These are phyloP conservation scores for Labeo rohita DNA, from an alignment of 2,113 vertebrate species.

Conservation along the genomic window DNA sequence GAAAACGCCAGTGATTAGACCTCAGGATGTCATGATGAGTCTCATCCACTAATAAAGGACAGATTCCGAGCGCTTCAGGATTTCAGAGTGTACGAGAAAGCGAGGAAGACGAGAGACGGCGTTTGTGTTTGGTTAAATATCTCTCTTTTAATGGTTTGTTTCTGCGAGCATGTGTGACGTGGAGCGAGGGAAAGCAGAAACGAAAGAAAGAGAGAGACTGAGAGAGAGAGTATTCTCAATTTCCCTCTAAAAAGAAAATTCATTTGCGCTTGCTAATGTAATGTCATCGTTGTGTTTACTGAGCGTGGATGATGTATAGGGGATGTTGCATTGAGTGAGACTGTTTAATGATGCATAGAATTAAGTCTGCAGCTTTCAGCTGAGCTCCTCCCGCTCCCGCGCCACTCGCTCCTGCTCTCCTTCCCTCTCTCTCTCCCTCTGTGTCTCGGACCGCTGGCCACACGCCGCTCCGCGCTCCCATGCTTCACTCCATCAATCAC, in stretches of 20 bases:
- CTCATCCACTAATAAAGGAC: no score
- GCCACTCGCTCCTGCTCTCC: conserved; percentile 55
- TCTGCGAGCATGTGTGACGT: conserved; percentile 60
- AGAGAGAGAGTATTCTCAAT: conserved; percentile 90
- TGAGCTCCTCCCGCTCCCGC: conserved; percentile 83
- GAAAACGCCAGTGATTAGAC: no score
- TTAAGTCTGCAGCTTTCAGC: conserved; percentile 97
- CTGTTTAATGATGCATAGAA: conserved; percentile 99
- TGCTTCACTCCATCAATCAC: conserved; percentile 82
- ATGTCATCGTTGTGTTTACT: conserved; percentile 97
- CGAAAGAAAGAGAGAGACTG: conserved; percentile 62
- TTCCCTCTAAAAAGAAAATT: conserved; percentile 98
- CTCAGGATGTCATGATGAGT: no score
- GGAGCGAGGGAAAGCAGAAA: conserved; percentile 55
- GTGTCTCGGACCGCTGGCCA: conserved; percentile 79
- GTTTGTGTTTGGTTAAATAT: conserved; percentile 78
- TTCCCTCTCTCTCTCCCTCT: conserved; percentile 58
- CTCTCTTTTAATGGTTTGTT: conserved; percentile 72
- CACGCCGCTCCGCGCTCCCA: conserved; percentile 77
- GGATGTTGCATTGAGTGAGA: conserved; percentile 94
- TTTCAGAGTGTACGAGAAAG: conserved; percentile 22
- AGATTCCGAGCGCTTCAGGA: background rate
- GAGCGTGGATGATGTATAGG: conserved; percentile 99
- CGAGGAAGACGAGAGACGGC: conserved; percentile 31
- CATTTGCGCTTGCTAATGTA: conserved; percentile 98